Evolutionary conservation across 35 echinoderm and acorn worm genomes (phyloP), one percentile per base, ranked within the genome.

Genomic region (Acanthaster planci): DNA sequence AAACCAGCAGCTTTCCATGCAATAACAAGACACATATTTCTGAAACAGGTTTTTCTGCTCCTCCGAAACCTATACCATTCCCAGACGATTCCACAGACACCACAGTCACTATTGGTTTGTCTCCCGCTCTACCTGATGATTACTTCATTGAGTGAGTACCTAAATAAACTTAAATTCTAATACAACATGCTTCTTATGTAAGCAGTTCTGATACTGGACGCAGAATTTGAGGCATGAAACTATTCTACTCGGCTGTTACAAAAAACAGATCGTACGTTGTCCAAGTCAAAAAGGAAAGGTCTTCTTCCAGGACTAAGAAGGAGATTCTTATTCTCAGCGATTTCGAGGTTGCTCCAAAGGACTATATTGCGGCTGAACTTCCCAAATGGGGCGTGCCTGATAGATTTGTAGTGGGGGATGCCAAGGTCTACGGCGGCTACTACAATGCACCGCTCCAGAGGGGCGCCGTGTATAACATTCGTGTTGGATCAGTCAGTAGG

Each of bases 361-460:
- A 84, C 22, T 94, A 94, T 52, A 72, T 90, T n/a, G 83, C 87
- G 1, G 92, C 87, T 1, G 85, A 86, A 81, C 40, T 89, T 37
- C 42, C 80, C 23, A 79, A 80, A 37, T 57, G 84, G 29, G 19
- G 54, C 30, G 42, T 93, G 14, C 82, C 56, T 16, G 67, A 86
- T 14, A 42, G 50, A 0, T 86, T 94, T 54, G 88, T 55, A 10
- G 52, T 94, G 21, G 92, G 92, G 6, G 92, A 94, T 52, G 86
- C 79, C 44, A 75, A 80, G 60, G 80, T 64, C 18, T 94, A 94
- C 77, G 87, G 87, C 18, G 31, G 30, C 15, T 94, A 90, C 38
- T 76, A 86, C 77, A 94, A 94, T 53, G 76, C 92, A 81, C 92
- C 87, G 27, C 83, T 94, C 16, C 27, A 83, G 39, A 76, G 76